phyloP scores from a whole-genome alignment of 2,113 vertebrate genomes.

The Hippocampus comes region DNA sequence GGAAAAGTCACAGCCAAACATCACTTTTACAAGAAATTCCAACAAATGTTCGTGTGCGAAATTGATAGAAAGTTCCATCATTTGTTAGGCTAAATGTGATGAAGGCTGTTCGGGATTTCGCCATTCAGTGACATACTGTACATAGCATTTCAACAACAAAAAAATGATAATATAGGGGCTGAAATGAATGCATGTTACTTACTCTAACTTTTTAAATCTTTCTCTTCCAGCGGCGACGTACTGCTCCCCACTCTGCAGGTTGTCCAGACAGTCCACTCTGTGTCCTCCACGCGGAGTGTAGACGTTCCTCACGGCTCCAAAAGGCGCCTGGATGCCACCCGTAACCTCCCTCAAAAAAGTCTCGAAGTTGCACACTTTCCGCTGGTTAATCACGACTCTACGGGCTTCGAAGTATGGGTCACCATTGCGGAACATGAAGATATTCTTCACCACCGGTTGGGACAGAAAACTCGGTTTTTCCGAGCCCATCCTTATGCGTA shows the following conservation, averaged over 20 bases:
- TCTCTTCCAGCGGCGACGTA: constrained; percentile 93
- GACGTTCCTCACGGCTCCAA: constrained; percentile 91
- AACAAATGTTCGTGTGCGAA: not conserved
- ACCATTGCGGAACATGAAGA: constrained; percentile 90
- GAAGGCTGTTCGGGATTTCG: too few species aligned
- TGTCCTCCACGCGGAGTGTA: constrained; percentile 88
- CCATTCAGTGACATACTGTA: too few species aligned
- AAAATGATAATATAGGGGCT: not conserved
- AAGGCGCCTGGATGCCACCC: constrained; percentile 83
- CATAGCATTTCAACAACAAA: too few species aligned
- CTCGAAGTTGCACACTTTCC: constrained; percentile 86
- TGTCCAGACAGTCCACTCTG: constrained; percentile 81
- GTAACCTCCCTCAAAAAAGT: constrained; percentile 90
- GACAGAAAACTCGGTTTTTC: constrained; percentile 77
- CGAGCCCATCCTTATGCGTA: constrained; percentile 56
- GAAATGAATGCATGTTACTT: constrained; percentile 39
- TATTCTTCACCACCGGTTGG: constrained; percentile 88
- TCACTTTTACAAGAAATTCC: not conserved
- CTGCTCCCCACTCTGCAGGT: constrained; percentile 86
- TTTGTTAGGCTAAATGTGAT: too few species aligned
- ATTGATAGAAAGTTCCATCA: not conserved
- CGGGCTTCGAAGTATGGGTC: constrained; percentile 89
- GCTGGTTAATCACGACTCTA: constrained; percentile 86
- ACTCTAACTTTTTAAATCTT: constrained; percentile 93
- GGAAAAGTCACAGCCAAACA: not conserved